A percentile compares a stretch with the other conserved stretches of the same genome.
phyloP scores from a whole-genome alignment of 1,140 invertebrate genomes.

The Aleiodes sp. region DNA sequence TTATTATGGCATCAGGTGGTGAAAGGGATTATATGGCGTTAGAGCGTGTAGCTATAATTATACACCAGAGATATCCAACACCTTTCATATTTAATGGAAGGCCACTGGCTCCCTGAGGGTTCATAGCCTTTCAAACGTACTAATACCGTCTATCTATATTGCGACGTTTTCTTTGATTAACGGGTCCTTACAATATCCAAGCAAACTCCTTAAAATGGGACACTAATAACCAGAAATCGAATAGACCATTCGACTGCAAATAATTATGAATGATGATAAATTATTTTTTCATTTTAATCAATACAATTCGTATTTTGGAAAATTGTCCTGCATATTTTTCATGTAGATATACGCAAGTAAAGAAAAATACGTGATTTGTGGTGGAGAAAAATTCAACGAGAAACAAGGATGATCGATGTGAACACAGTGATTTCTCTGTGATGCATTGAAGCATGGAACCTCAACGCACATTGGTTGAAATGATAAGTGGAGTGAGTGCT shows the following conservation, averaged over 20 bases:
- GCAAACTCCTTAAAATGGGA: too few species aligned
- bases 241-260: too few species aligned
- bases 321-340: too few species aligned
- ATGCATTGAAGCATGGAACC: background rate
- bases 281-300: too few species aligned
- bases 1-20: background rate
- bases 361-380: background rate
- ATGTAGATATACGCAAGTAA: too few species aligned
- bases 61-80: background rate
- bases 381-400: background rate
- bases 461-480: slow-evolving; percentile 7
- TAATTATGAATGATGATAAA: too few species aligned
- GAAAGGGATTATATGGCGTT: background rate
- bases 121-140: too few species aligned
- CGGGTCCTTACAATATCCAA: too few species aligned
- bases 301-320: too few species aligned
- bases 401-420: slow-evolving; percentile 8
- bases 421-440: background rate
- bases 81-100: slow-evolving; percentile 4
- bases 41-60: background rate
- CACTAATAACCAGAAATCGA: too few species aligned
- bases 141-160: too few species aligned
- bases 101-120: background rate
- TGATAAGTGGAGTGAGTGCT: slow-evolving; percentile 8
- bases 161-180: too few species aligned